Base-by-base conservation (phyloP, 1,140 invertebrate genomes). In the Nasonia longicornis region DNA sequence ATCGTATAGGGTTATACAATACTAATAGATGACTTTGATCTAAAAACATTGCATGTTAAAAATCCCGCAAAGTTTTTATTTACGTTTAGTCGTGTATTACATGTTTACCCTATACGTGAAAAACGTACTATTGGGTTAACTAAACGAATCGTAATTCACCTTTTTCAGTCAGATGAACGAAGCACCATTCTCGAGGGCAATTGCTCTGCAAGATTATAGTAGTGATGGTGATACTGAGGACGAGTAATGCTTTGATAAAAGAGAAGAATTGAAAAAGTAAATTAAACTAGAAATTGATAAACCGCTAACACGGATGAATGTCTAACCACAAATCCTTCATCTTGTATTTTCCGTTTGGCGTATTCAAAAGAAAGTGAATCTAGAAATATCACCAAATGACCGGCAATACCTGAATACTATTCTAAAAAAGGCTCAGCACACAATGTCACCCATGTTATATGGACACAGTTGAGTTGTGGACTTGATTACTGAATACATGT, bases 191-290 rank as follows among this genome's bases (percentile, higher is more conserved):
- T 93, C 93, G 79, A 92, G 94, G 86, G 92, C 94, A 86, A 91
- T 92, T 77, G 87, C 93, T 84, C 91, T 94, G 26, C 93, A 94
- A 86, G 95, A 93, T 92, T 97, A 96, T 92, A 97, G 95, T 76
- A 97, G 96, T 90, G 97, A 97, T 86, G 95, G 96, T 35, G 96
- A 97, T 87, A 96, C 96, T 45, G 96, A 98, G 89, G 96, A 97
- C 87, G 95, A 96, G 92, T 96, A 94, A 92, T 77, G 63, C 52
- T 16, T 45, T 69, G 64, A 42, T 69, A 29, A 22, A 78, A 74
- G 66, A 64, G 14, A 64, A 64, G 42, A 67, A 42, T 48, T 22
- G 31, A 71, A 64, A 26, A 82, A 73, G 52, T 42, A 35, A 58
- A 73, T 64, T 66, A 75, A 20, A 58, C 16, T 58, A 58, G 20